phyloP scores from a whole-genome alignment of 2,113 vertebrate genomes.

The Lota lota region DNA sequence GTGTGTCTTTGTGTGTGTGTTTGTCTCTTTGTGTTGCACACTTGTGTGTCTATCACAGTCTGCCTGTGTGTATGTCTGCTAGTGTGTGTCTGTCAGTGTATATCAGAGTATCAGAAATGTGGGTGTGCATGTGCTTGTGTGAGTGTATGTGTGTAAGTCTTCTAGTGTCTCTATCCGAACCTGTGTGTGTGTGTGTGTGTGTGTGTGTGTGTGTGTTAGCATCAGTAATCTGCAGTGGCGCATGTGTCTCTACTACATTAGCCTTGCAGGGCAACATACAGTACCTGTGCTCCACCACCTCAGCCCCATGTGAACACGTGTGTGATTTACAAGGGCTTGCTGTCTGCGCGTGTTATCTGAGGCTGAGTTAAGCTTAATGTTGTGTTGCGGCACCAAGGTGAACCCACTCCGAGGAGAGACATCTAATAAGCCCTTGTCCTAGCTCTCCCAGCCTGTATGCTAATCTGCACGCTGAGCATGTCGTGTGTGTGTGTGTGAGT shows the following conservation, averaged over 20 bases:
- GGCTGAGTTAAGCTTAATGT: background rate
- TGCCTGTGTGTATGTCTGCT: background rate
- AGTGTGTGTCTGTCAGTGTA: background rate
- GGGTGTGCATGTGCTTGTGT: constrained; percentile 7
- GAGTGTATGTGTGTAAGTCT: background rate
- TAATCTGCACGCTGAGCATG: too few relatives aligned
- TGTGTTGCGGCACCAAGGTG: background rate
- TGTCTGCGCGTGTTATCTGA: background rate
- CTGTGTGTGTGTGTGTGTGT: constrained; percentile 1
- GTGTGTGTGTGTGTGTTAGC: background rate
- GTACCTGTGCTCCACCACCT: background rate
- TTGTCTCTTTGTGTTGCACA: too few relatives aligned
- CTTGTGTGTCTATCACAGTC: too few relatives aligned
- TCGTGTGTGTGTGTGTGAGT: too few relatives aligned
- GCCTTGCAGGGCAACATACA: background rate
- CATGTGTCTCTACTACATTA: background rate
- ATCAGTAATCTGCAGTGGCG: background rate
- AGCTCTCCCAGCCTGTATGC: too few relatives aligned
- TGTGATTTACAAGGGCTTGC: background rate
- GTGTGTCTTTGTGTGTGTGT: too few relatives aligned
- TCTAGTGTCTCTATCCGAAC: too few relatives aligned
- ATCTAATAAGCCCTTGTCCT: too few relatives aligned
- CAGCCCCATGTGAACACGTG: background rate
- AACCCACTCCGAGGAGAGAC: too few relatives aligned
- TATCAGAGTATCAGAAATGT: too few relatives aligned